phyloP scores from a whole-genome alignment of 1,140 invertebrate genomes.

The Atopsyche davidsoni region DNA sequence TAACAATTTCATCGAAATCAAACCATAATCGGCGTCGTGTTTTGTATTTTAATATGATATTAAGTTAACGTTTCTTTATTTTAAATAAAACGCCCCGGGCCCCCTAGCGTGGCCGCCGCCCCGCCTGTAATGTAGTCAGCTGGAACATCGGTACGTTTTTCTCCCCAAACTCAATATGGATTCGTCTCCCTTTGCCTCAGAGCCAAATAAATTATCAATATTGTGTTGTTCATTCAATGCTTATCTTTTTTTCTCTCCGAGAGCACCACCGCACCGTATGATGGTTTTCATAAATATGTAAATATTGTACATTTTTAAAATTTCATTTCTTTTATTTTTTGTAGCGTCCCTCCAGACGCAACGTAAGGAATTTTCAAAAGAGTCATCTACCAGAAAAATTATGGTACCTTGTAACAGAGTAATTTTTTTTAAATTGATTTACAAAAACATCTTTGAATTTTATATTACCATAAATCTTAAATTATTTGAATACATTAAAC shows the following conservation, averaged over 20 bases:
- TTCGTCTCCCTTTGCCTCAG: conserved; percentile 21
- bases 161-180: conserved; percentile 14
- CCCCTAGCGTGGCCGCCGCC: conserved; percentile 9
- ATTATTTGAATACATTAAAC: no score
- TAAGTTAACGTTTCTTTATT: conserved; percentile 26
- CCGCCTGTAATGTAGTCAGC: conserved; percentile 19
- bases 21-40: conserved; percentile 25
- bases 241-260: conserved; percentile 18
- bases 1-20: conserved; percentile 29
- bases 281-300: conserved; percentile 22
- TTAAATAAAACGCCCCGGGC: conserved; percentile 17
- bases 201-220: conserved; percentile 30
- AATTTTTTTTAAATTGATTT: no score
- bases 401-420: no score
- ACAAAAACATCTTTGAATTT: no score
- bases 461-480: no score
- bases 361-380: no score
- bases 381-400: no score
- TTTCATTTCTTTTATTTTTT: no score
- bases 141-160: conserved; percentile 20
- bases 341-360: no score
- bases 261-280: conserved; percentile 4
- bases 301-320: conserved; percentile 19
- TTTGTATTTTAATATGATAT: conserved; percentile 28
- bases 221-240: conserved; percentile 28